These are phyloP conservation scores for Ceratina japonica DNA, from an alignment of 1,140 invertebrate genomes.

Conservation along the genomic window DNA sequence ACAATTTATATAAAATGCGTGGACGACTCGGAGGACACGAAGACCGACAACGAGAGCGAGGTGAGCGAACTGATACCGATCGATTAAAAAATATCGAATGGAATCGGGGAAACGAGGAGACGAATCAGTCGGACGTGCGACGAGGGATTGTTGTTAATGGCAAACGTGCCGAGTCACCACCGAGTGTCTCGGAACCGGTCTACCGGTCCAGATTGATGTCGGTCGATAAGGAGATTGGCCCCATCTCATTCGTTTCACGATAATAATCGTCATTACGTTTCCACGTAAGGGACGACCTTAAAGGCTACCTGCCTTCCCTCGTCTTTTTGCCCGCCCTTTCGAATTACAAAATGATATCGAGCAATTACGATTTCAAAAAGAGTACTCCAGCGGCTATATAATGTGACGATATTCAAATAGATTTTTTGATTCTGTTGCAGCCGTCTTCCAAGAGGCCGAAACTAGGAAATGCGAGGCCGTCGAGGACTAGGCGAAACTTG, in stretches of 20 bases:
- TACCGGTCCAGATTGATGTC: conserved; percentile 63
- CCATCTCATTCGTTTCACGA: conserved; percentile 67
- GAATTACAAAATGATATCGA: not conserved
- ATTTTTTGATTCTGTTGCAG: conserved; percentile 43
- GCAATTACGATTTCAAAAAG: too few species aligned
- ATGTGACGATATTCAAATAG: not conserved
- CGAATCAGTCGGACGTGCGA: conserved; percentile 16
- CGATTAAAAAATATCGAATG: not conserved
- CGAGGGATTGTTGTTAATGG: conserved; percentile 59
- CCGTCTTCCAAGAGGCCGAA: conserved; percentile 67
- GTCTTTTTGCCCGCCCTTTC: conserved; percentile 2
- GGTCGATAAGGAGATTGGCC: conserved; percentile 68
- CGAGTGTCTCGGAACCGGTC: conserved; percentile 54
- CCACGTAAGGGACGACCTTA: conserved; percentile 17
- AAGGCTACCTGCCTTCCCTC: conserved; percentile 30
- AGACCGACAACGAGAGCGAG: conserved; percentile 68
- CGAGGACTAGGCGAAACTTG: conserved; percentile 73
- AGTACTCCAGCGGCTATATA: not conserved
- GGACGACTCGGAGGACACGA: conserved; percentile 73
- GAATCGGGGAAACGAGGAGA: not conserved
- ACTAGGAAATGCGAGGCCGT: conserved; percentile 65
- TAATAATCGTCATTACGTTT: conserved; percentile 72
- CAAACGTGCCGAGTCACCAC: conserved; percentile 60
- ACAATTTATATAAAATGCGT: conserved; percentile 75
- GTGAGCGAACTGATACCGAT: conserved; percentile 54